Conservation (phyloP, 2,113 vertebrate species). For the Phasianus colchicus region DNA sequence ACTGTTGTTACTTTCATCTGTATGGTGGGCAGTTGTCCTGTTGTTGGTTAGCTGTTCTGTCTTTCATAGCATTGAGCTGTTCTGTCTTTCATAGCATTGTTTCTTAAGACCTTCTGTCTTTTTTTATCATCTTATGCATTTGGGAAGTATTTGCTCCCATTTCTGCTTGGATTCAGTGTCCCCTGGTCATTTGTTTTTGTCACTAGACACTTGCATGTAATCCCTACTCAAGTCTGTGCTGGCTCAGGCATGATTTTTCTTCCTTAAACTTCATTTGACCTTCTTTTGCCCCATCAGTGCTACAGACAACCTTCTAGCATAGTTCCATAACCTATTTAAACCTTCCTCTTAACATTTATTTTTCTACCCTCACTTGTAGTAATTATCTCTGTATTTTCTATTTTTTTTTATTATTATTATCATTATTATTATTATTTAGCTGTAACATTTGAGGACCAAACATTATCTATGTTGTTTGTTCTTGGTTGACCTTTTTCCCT, state of each 20-base stretch:
- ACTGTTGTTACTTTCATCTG: background rate
- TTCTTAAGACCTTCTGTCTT: background rate
- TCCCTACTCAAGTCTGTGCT: background rate
- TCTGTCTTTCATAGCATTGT: background rate
- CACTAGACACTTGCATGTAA: background rate
- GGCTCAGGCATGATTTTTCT: background rate
- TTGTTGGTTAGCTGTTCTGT: too few relatives aligned
- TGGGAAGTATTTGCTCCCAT: background rate
- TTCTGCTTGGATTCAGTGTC: background rate
- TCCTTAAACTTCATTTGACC: background rate
- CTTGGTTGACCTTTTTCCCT: too few relatives aligned
- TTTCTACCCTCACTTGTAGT: background rate
- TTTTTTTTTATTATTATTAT: background rate
- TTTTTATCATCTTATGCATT: background rate
- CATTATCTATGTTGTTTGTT: too few relatives aligned
- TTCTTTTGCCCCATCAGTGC: background rate
- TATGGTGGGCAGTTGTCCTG: background rate
- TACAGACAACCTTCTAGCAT: background rate
- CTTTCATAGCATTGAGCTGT: background rate
- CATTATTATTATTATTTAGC: background rate
- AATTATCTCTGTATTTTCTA: background rate
- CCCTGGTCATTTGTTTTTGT: background rate
- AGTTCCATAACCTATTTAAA: background rate
- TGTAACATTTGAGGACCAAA: background rate
- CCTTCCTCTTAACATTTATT: background rate